A percentile compares a stretch with the other conserved stretches of the same genome.
Conservation (phyloP, 2,888 invertebrate genomes). For the Tetranychus piercei region DNA sequence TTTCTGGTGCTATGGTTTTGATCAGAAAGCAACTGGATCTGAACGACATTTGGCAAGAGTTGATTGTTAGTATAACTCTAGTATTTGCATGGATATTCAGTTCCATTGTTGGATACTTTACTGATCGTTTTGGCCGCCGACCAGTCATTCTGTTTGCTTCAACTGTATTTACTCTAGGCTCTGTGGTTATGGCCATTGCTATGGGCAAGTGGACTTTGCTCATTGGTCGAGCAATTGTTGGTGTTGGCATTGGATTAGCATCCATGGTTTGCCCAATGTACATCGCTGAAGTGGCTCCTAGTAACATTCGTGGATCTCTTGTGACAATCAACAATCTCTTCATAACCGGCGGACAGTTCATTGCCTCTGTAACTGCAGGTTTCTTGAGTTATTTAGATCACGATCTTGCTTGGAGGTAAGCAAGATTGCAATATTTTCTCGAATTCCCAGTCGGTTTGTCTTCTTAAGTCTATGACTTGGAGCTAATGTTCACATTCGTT, state of each 20-base stretch:
- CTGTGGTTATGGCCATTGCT: conserved; percentile 35
- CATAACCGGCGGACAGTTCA: conserved; percentile 39
- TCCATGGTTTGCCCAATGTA: conserved; percentile 31
- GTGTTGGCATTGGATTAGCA: conserved; percentile 24
- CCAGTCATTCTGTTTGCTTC: conserved; percentile 37
- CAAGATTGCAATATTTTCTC: neutral
- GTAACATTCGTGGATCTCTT: conserved; percentile 36
- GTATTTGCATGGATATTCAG: conserved; percentile 34
- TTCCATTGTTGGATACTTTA: conserved; percentile 35
- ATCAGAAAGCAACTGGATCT: conserved; percentile 34
- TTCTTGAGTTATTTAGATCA: conserved; percentile 32
- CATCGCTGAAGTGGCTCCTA: conserved; percentile 39
- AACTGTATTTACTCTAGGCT: conserved; percentile 37
- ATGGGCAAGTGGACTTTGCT: conserved; percentile 32
- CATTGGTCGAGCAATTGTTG: conserved; percentile 35
- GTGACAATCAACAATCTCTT: conserved; percentile 38
- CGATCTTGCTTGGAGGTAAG: conserved; percentile 5
- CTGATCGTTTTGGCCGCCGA: conserved; percentile 38
- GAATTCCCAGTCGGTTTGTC: too few species aligned
- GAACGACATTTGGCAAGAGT: conserved; percentile 35
- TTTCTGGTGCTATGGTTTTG: conserved; percentile 35
- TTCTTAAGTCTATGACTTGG: too few species aligned
- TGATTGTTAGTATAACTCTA: conserved; percentile 33
- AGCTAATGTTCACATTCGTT: too few species aligned
- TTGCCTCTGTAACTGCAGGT: conserved; percentile 38